Evolutionary conservation across 2,797 vertebrate genomes (phyloP), one percentile per base, ranked within the genome.

Genomic region (Hypotaenidia okinawae): DNA sequence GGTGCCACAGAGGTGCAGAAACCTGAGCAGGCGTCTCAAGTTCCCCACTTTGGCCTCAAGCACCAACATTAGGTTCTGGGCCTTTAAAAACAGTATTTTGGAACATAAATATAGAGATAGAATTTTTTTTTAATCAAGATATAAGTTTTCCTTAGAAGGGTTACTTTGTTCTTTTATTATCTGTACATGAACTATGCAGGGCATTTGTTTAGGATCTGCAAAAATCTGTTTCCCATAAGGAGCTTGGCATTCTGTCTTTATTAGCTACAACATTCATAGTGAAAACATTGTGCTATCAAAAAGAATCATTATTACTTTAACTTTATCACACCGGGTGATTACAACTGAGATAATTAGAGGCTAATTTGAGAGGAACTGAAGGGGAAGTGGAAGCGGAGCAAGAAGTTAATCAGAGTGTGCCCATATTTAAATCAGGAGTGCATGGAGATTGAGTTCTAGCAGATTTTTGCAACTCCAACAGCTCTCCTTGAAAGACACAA

Each of bases 151-250:
- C 69, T 77, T 68, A 95, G 75, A 84, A 62, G 49, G 74, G 77
- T 93, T 96, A 84, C 75, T 84, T 93, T 90, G 93, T 91, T 94
- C 94, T 91, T 96, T 96, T 91, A 95, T 84, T 95, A 94, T 95
- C 95, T 95, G 49, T 82, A 86, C 79, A 74, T 81, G 83, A 96
- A 90, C 87, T 95, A 95, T 86, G 88, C 43, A 6, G 90, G 87
- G 91, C 59, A 84, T 93, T 96, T 93, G 66, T 94, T 92, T 78
- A 90, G 74, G 83, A 94, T 85, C 82, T 80, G 49, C 86, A 94
- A 90, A 97, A 97, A 97, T 96, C 92, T 97, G 90, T 94, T 97
- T 95, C 94, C 93, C 90, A 97, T 96, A 94, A 97, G 81, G 86
- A 96, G 92, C 75, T 96, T 96, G 94, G 87, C 91, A 92, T 89